Conservation (phyloP, 2,797 vertebrate species). For the Echiichthys vipera region DNA sequence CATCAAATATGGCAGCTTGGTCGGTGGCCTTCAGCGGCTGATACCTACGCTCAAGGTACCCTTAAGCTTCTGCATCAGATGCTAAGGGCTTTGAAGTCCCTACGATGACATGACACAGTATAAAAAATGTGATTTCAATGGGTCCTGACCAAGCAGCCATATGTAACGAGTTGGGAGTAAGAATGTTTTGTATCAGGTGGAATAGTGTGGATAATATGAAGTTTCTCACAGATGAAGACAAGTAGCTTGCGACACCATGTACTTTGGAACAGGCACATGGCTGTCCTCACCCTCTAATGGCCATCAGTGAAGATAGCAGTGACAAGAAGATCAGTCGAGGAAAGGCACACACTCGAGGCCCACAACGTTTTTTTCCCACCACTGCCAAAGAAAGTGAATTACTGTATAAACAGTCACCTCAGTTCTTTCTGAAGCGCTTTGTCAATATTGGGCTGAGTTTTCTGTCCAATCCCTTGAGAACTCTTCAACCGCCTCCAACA, state of each 20-base stretch:
- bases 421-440: conserved; percentile 55
- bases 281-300: neutral
- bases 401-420: conserved; percentile 45
- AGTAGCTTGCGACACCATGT: neutral
- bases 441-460: conserved; percentile 36
- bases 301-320: conserved; percentile 17
- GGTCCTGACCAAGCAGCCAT: no score
- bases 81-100: no score
- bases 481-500: conserved; percentile 26
- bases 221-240: conserved; percentile 15
- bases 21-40: no score
- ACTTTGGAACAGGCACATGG: neutral
- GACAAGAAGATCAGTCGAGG: neutral
- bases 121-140: no score
- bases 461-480: conserved; percentile 28
- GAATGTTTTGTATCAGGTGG: no score
- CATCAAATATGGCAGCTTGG: no score
- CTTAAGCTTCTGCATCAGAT: no score
- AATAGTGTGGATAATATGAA: neutral
- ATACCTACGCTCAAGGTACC: no score
- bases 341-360: conserved; percentile 23
- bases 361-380: conserved; percentile 17
- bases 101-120: no score
- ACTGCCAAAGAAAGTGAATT: conserved; percentile 47
- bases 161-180: no score